A percentile compares a stretch with the other conserved stretches of the same genome.
Conservation (phyloP, 2,888 invertebrate species). For the Macrosiphum euphorbiae region DNA sequence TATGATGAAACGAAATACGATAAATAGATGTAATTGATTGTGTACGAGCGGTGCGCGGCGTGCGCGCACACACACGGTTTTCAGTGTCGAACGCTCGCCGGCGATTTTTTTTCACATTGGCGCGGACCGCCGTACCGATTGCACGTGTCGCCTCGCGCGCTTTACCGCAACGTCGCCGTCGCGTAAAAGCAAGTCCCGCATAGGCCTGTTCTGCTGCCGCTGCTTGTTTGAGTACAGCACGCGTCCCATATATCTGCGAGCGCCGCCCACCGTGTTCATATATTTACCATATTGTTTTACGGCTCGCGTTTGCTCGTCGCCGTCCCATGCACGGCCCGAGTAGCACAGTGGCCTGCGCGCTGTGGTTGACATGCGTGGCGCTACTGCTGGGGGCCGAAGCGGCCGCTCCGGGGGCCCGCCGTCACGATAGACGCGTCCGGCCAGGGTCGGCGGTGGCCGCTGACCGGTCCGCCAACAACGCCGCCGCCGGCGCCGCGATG, state of each 20-base stretch:
- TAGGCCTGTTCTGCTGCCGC: neutral
- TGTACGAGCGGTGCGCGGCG: neutral
- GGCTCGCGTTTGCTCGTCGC: neutral
- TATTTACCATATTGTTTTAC: neutral
- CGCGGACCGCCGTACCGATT: slow-evolving; percentile 54
- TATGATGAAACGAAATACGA: neutral
- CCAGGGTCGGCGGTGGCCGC: slow-evolving; percentile 13
- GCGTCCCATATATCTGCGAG: neutral
- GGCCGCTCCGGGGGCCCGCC: slow-evolving; percentile 30
- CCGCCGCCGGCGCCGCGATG: neutral
- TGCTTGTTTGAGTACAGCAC: neutral
- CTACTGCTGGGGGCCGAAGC: slow-evolving; percentile 17
- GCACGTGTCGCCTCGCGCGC: neutral
- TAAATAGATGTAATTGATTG: slow-evolving; percentile 26
- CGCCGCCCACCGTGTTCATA: no score
- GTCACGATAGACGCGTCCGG: neutral
- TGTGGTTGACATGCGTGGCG: neutral
- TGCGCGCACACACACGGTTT: neutral
- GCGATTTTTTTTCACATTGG: slow-evolving; percentile 38
- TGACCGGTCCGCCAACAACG: neutral
- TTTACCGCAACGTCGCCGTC: neutral
- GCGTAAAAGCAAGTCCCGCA: neutral
- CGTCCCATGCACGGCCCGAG: neutral
- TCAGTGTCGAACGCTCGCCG: neutral
- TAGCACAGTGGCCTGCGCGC: neutral